Evolutionary conservation across 2,888 invertebrate genomes (phyloP).

Genomic region (Drosophila robusta): DNA sequence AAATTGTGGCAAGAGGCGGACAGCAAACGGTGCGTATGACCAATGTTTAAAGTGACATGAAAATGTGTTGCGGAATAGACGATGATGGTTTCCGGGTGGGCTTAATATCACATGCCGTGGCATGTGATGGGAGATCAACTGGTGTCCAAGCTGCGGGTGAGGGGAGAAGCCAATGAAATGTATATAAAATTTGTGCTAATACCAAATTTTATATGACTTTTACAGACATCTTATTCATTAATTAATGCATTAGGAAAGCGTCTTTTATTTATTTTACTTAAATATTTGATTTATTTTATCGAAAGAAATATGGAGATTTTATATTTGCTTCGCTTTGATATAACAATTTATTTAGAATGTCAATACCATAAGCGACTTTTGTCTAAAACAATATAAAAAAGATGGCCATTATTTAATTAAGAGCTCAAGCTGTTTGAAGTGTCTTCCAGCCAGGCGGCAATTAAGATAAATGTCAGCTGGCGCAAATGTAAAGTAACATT

Average conservation of each 20-base stretch:
- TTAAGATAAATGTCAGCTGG: slow-evolving; percentile 76
- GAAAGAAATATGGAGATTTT: neutral
- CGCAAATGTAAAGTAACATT: slow-evolving; percentile 72
- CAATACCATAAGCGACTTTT: slow-evolving; percentile 11
- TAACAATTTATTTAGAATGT: neutral
- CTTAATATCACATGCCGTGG: slow-evolving; percentile 24
- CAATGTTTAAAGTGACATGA: slow-evolving; percentile 53
- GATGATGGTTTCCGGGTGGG: slow-evolving; percentile 68
- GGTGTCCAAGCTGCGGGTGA: neutral
- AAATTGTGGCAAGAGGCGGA: slow-evolving; percentile 33
- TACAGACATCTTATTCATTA: neutral
- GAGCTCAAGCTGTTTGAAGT: slow-evolving; percentile 42
- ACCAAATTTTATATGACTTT: neutral
- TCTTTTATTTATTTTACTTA: too few relatives aligned
- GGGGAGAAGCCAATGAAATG: slow-evolving; percentile 3
- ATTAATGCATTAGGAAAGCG: too few relatives aligned
- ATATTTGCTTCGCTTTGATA: neutral
- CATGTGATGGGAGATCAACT: slow-evolving; percentile 27
- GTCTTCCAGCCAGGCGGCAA: slow-evolving; percentile 45
- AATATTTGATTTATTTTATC: neutral
- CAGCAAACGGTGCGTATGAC: slow-evolving; percentile 41
- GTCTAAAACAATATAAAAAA: neutral
- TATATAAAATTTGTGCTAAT: neutral
- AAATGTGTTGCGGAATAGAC: slow-evolving; percentile 45
- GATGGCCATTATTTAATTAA: slow-evolving; percentile 69